Percentiles rank a stretch among this genome's conserved stretches.
Evolutionary conservation across 2,113 vertebrate genomes (phyloP).

Genomic region (Nothocercus julius): DNA sequence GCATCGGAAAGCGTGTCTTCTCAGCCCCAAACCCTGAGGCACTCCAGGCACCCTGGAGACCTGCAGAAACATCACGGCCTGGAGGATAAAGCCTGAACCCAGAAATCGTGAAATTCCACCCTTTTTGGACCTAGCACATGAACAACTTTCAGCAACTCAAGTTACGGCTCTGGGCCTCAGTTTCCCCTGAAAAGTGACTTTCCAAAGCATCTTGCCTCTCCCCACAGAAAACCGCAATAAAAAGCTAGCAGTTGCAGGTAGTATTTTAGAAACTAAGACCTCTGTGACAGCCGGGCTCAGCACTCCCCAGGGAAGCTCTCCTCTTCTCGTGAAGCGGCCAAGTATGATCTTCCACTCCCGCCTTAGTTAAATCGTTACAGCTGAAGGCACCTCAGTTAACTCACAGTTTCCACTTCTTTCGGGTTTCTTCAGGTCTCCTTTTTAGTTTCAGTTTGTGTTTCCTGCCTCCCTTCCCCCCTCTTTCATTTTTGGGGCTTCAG

Average conservation of each 20-base stretch:
- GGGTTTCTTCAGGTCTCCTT: not conserved
- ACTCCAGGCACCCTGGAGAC: not conserved
- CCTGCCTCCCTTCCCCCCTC: not conserved
- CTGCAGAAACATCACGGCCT: not conserved
- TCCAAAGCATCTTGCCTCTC: not conserved
- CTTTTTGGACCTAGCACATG: not conserved
- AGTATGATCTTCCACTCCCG: fast-evolving
- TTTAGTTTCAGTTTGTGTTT: conserved; percentile 48
- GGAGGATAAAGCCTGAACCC: not conserved
- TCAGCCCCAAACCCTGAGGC: not conserved
- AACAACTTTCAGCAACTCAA: not conserved
- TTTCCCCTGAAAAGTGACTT: not conserved
- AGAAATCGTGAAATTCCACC: not conserved
- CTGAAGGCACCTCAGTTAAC: not conserved
- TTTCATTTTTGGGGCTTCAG: not conserved
- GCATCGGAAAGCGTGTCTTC: not conserved
- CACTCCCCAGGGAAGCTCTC: not conserved
- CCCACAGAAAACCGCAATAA: not conserved
- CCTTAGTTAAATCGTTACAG: not conserved
- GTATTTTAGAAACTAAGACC: not conserved
- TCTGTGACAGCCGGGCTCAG: not conserved
- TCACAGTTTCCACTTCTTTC: not conserved
- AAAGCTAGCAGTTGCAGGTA: fast-evolving
- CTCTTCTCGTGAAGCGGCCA: not conserved
- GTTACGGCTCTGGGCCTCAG: not conserved